Base-by-base conservation (phyloP, 1,140 invertebrate genomes). In the Pissodes strobi region DNA sequence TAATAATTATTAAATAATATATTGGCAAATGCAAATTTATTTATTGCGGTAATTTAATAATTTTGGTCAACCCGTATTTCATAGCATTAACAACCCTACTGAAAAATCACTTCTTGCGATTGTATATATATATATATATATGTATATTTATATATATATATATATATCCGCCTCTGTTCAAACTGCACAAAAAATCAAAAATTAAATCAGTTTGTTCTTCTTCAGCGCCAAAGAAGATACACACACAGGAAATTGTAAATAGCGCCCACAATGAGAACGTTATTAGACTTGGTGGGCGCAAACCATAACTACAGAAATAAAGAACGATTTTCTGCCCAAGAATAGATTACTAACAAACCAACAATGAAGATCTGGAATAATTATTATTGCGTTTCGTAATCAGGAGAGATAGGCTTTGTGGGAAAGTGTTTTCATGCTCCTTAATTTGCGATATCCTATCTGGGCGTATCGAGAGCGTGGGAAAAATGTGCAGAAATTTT, bases 241-340 rank as follows among this genome's bases (percentile, higher is more conserved):
- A 55, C n/a, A 21, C 52, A 57, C 55, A 57, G 55, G 55, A 57
- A 57, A 57, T 57, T 57, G 55, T 57, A 57, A 57, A 57, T 57
- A 57, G 34, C 55, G 55, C 55, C 55, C 55, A 57, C 55, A 45
- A 57, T 30, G 13, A 22, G 34, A 57, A 22, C 55, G 39, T 45
- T 57, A 46, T 57, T 57, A 30, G 15, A 25, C 52, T 43, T 30
- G 13, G 55, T 57, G 55, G 55, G 55, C 55, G 55, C 55, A 57
- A 57, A 17, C 55, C 41, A 57, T 57, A 57, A 57, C 34, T 55
- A 25, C 34, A 55, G 15, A 39, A 55, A 55, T 55, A 55, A 57
- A 57, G 38, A 57, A 21, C 22, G 55, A 27, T 57, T 21, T 46
- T 34, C 55, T 43, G 22, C 19, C 41, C 51, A 18, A 57, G 55